These are phyloP conservation scores for Falco rusticolus DNA, from an alignment of 2,797 vertebrate species.

Conservation along the genomic window DNA sequence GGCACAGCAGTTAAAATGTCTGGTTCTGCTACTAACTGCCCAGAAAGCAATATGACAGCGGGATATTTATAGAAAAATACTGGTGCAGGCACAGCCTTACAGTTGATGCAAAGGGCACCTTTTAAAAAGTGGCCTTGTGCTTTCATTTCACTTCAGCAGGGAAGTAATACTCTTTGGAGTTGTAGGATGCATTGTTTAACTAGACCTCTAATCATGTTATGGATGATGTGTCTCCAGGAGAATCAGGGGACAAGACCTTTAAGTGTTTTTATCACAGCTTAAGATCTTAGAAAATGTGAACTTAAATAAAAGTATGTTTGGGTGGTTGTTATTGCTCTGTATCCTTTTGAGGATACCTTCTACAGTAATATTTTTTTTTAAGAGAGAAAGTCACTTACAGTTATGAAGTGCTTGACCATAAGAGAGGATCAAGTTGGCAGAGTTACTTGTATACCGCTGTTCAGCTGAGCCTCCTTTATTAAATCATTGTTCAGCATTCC, in stretches of 20 bases:
- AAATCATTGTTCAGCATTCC: constrained; percentile 70
- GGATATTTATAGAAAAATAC: constrained; percentile 56
- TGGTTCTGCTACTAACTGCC: not conserved
- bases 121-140: constrained; percentile 60
- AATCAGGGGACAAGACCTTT: constrained; percentile 72
- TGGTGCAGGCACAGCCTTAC: constrained; percentile 26
- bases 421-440: constrained; percentile 69
- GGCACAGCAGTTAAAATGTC: constrained; percentile 3
- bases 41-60: constrained; percentile 44
- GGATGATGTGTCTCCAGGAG: constrained; percentile 71
- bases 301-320: constrained; percentile 72
- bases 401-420: constrained; percentile 74
- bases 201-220: constrained; percentile 67
- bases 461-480: constrained; percentile 70
- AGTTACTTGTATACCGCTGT: constrained; percentile 40
- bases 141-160: constrained; percentile 59
- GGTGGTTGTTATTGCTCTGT: constrained; percentile 73
- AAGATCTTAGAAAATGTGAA: constrained; percentile 74
- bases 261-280: constrained; percentile 71
- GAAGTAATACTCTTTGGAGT: constrained; percentile 57
- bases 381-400: constrained; percentile 66
- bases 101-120: constrained; percentile 56
- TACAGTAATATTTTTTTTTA: not conserved
- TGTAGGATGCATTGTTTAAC: constrained; percentile 62
- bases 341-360: constrained; percentile 75